Conservation (phyloP, 2,888 invertebrate genomes). For the Arctia plantaginis region DNA sequence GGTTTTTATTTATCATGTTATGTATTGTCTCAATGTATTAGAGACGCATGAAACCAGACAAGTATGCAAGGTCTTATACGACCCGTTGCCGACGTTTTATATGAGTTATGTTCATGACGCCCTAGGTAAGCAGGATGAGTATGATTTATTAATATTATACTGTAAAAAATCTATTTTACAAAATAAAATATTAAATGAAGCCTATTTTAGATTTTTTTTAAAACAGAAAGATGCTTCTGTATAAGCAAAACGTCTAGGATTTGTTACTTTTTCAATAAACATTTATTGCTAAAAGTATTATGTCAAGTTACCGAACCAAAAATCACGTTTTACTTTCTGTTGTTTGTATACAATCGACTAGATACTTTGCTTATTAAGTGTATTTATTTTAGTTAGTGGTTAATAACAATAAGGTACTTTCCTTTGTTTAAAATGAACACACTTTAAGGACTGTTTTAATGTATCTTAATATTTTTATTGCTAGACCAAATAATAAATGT, state of each 20-base stretch:
- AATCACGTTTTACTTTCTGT: neutral
- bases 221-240: neutral
- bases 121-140: conserved; percentile 69
- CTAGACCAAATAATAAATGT: neutral
- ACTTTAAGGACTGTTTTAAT: neutral
- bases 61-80: neutral
- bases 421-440: neutral
- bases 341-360: neutral
- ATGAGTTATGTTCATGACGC: conserved; percentile 69
- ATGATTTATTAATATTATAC: conserved; percentile 55
- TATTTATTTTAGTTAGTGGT: neutral
- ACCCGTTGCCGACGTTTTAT: conserved; percentile 40
- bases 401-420: neutral
- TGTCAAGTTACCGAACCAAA: neutral
- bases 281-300: too few relatives aligned
- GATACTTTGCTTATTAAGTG: neutral
- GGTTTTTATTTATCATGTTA: neutral
- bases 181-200: neutral
- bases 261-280: neutral
- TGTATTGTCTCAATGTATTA: neutral
- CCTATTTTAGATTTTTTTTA: neutral
- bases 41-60: neutral
- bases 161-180: conserved; percentile 7
- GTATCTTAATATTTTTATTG: neutral
- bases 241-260: neutral